phyloP scores from a whole-genome alignment of 2,797 vertebrate genomes.

The Eleutherodactylus coqui region DNA sequence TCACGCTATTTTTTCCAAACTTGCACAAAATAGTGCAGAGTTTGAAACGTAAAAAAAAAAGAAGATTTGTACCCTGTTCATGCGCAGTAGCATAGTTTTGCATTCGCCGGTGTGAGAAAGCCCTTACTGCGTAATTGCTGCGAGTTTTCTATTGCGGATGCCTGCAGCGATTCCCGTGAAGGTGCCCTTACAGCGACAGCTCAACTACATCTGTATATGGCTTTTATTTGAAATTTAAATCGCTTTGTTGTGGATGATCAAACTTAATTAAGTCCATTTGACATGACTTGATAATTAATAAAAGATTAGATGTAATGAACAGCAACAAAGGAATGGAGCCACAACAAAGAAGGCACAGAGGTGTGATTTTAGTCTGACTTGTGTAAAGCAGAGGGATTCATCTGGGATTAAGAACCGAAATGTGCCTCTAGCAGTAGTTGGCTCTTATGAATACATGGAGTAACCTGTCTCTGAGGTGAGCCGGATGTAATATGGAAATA shows the following conservation, averaged over 20 bases:
- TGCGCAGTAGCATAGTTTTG: no score
- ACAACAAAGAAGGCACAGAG: background rate
- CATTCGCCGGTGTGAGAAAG: no score
- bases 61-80: no score
- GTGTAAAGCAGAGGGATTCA: slow-evolving; percentile 13
- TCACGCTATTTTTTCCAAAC: no score
- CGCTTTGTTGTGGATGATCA: background rate
- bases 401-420: slow-evolving; percentile 30
- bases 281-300: slow-evolving; percentile 29
- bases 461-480: slow-evolving; percentile 2
- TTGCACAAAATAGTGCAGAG: no score
- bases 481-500: background rate
- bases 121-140: no score
- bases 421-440: slow-evolving; percentile 38
- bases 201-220: background rate
- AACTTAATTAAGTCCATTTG: background rate
- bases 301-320: slow-evolving; percentile 41
- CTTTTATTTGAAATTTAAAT: background rate
- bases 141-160: no score
- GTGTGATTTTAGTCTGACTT: slow-evolving; percentile 13
- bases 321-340: background rate
- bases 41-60: no score
- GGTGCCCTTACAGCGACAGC: background rate
- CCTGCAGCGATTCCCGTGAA: background rate
- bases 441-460: slow-evolving; percentile 20